Evolutionary conservation across 2,888 invertebrate genomes (phyloP).

Genomic region (Dugesia japonica): DNA sequence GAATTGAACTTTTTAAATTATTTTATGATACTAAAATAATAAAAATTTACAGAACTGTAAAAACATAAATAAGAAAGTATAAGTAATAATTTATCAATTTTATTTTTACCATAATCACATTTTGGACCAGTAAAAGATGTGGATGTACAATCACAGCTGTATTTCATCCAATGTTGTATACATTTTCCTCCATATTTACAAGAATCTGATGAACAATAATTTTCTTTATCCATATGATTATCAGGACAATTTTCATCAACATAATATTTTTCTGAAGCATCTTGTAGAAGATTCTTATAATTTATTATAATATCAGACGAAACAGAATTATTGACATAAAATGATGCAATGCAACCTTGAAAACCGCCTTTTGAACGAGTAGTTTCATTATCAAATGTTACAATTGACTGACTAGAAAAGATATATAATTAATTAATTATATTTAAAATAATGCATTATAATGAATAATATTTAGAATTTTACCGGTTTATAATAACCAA

Average conservation of each 20-base stretch:
- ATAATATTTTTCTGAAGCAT: neutral
- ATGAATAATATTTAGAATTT: too few species aligned
- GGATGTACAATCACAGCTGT: conserved; percentile 78
- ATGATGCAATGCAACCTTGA: conserved; percentile 29
- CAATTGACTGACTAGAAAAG: neutral
- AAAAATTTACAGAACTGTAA: too few species aligned
- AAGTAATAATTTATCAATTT: neutral
- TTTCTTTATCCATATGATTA: neutral
- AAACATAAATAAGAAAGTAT: neutral
- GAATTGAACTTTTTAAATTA: neutral
- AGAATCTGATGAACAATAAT: neutral
- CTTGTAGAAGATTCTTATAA: neutral
- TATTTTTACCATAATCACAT: conserved; percentile 49
- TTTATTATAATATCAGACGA: neutral
- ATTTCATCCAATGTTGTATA: conserved; percentile 81
- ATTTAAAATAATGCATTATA: too few species aligned
- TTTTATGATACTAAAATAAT: too few species aligned
- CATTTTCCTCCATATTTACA: conserved; percentile 80
- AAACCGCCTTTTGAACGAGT: conserved; percentile 11
- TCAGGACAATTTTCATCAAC: neutral
- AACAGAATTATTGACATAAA: conserved; percentile 23
- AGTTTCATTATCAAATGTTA: neutral
- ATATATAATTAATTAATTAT: too few species aligned
- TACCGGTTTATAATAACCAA: too few species aligned
- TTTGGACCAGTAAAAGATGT: conserved; percentile 78